Percentiles rank a stretch among this genome's conserved stretches.
Evolutionary conservation across 2,888 invertebrate genomes (phyloP).

Genomic region (Acheta domesticus): DNA sequence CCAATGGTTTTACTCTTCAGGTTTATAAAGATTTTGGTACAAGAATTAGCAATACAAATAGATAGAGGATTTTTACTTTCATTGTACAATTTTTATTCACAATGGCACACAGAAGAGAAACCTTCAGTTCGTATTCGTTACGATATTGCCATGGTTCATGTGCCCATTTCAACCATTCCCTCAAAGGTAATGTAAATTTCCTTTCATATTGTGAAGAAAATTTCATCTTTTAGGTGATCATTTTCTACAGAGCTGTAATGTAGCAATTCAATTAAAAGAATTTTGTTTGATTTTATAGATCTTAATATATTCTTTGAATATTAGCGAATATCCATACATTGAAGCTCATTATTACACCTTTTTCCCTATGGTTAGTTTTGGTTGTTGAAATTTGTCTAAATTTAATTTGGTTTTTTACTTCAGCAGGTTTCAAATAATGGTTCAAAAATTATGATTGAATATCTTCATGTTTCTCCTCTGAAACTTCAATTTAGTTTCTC

Average conservation of each 20-base stretch:
- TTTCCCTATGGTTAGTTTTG: too few species aligned
- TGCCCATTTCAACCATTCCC: conserved; percentile 54
- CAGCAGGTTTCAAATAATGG: conserved; percentile 22
- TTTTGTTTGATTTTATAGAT: too few species aligned
- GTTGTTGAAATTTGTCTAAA: conserved; percentile 3
- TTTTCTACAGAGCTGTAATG: background rate
- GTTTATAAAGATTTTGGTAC: conserved; percentile 59
- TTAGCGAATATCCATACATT: too few species aligned
- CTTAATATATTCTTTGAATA: too few species aligned
- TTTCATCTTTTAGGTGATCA: background rate
- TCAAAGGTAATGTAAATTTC: conserved; percentile 43
- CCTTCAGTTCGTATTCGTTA: conserved; percentile 57
- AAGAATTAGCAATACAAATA: conserved; percentile 65
- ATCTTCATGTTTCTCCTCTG: conserved; percentile 58
- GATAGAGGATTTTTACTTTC: conserved; percentile 66
- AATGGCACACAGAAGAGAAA: conserved; percentile 57
- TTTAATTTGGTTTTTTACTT: background rate
- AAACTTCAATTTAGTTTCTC: conserved; percentile 61
- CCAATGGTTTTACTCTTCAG: conserved; percentile 42
- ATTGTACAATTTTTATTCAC: conserved; percentile 59
- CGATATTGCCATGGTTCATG: conserved; percentile 58
- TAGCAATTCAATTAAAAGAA: too few species aligned
- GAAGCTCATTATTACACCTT: too few species aligned
- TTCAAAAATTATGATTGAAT: conserved; percentile 50
- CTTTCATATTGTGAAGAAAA: background rate